Conservation (phyloP, 2,888 invertebrate species). For the Anodontia alba region DNA sequence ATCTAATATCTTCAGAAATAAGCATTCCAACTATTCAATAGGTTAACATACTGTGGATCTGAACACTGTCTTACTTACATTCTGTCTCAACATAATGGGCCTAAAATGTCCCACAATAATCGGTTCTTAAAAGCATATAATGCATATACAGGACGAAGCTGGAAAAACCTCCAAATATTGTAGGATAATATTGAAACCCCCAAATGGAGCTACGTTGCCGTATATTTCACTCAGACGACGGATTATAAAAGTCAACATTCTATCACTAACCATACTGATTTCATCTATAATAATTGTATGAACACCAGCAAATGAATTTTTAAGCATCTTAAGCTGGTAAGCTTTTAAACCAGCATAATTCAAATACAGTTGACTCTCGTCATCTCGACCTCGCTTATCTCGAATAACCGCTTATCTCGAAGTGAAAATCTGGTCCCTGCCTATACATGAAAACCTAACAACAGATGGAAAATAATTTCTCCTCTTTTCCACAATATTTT, state of each 20-base stretch:
- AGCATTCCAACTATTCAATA: slow-evolving; percentile 35
- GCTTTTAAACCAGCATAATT: slow-evolving; percentile 33
- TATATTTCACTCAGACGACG: slow-evolving; percentile 35
- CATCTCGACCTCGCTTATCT: too few species aligned
- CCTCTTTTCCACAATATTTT: too few species aligned
- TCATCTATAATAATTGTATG: slow-evolving; percentile 55
- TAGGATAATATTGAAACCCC: slow-evolving; percentile 42
- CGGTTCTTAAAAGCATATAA: slow-evolving; percentile 30
- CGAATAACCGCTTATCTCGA: too few species aligned
- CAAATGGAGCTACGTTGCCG: slow-evolving; percentile 34
- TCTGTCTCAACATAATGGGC: slow-evolving; percentile 36
- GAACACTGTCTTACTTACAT: slow-evolving; percentile 42
- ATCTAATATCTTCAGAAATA: neutral
- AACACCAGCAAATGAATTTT: slow-evolving; percentile 31
- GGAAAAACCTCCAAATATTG: slow-evolving; percentile 54
- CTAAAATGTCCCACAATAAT: slow-evolving; percentile 43
- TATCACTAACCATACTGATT: slow-evolving; percentile 57
- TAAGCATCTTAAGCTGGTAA: slow-evolving; percentile 24
- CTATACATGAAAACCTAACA: too few species aligned
- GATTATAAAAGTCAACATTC: slow-evolving; percentile 45
- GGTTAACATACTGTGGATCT: neutral
- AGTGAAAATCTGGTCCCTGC: too few species aligned
- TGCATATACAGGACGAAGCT: slow-evolving; percentile 33
- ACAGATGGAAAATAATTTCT: too few species aligned
- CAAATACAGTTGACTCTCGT: too few species aligned